These are phyloP conservation scores for Elysia chlorotica DNA, from an alignment of 1,140 invertebrate species.

Conservation along the genomic window DNA sequence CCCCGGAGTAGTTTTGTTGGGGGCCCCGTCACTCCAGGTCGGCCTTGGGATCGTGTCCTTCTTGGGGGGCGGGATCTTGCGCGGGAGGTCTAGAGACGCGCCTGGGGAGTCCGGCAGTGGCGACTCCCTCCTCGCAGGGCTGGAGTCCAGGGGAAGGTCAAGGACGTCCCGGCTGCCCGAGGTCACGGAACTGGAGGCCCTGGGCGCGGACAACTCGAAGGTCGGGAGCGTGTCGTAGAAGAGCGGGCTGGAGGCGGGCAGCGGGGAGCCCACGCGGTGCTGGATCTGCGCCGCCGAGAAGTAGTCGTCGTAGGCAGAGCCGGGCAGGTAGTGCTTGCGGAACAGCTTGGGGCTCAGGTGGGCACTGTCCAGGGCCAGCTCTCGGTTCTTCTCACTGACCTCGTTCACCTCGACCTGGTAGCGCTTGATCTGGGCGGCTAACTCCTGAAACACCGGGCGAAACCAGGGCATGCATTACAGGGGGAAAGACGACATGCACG, in stretches of 20 bases:
- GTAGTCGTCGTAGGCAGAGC: slow-evolving; percentile 23
- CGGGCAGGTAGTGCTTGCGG: slow-evolving; percentile 35
- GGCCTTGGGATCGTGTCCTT: slow-evolving; percentile 12
- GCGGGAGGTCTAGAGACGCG: neutral
- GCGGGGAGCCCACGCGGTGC: neutral
- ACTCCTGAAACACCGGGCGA: slow-evolving; percentile 48
- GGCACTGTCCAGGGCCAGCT: slow-evolving; percentile 37
- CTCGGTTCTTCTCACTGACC: slow-evolving; percentile 49
- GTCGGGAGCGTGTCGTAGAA: slow-evolving; percentile 5
- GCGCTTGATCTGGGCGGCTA: slow-evolving; percentile 55
- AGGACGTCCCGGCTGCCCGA: neutral
- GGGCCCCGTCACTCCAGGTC: slow-evolving; percentile 1
- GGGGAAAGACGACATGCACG: no score
- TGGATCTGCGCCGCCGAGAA: neutral
- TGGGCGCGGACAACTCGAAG: neutral
- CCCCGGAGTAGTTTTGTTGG: no score
- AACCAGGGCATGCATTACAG: no score
- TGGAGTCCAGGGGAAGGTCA: neutral
- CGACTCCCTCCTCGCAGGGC: no score
- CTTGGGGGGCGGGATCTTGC: slow-evolving; percentile 6
- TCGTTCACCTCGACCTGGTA: slow-evolving; percentile 53
- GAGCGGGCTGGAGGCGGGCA: neutral
- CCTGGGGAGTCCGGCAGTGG: no score
- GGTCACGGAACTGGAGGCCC: neutral
- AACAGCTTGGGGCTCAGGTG: slow-evolving; percentile 38